phyloP scores from a whole-genome alignment of 2,113 vertebrate species.

The Bos indicus region DNA sequence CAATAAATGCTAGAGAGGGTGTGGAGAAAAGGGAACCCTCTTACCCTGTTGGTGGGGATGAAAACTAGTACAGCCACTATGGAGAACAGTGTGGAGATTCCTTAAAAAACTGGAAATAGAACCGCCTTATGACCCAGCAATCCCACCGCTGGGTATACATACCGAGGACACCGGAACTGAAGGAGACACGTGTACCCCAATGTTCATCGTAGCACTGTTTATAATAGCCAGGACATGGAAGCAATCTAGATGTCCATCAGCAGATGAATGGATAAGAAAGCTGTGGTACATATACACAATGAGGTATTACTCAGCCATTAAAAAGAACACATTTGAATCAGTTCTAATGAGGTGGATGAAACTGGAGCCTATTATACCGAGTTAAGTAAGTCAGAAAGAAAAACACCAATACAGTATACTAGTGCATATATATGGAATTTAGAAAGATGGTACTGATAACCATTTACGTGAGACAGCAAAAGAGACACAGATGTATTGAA shows the following conservation, averaged over 20 bases:
- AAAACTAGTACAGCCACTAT: too few relatives aligned
- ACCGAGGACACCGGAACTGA: too few relatives aligned
- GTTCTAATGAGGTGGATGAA: not conserved
- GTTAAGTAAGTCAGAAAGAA: not conserved
- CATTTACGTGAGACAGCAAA: accelerated
- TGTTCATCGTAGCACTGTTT: not conserved
- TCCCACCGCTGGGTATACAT: too few relatives aligned
- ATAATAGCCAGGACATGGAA: not conserved
- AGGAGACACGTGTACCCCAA: not conserved
- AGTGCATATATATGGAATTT: not conserved
- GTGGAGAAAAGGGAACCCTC: too few relatives aligned
- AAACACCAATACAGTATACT: not conserved
- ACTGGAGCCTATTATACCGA: not conserved
- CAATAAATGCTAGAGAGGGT: too few relatives aligned
- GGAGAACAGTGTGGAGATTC: too few relatives aligned
- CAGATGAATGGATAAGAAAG: not conserved
- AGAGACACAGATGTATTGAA: not conserved
- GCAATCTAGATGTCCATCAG: not conserved
- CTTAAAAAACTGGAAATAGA: too few relatives aligned
- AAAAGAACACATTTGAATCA: not conserved
- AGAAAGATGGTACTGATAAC: not conserved
- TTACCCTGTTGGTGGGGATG: too few relatives aligned
- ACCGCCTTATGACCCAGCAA: too few relatives aligned
- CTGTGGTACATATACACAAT: not conserved
- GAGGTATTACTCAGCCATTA: not conserved